Evolutionary conservation across 1,140 invertebrate species (phyloP).

Genomic region (Cephus cinctus): DNA sequence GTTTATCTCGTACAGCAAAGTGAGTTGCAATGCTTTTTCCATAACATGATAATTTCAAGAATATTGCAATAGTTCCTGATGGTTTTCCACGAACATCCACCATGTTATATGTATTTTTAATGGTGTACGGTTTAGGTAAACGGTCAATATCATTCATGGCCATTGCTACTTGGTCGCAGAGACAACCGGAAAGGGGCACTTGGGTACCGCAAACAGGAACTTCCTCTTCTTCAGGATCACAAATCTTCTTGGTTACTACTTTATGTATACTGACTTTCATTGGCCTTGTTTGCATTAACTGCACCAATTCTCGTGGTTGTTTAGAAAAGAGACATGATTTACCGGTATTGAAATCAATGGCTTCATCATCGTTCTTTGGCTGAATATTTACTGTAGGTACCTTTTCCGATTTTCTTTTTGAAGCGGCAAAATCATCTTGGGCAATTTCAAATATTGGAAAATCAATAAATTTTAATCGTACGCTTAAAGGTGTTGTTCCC

Average conservation of each 20-base stretch:
- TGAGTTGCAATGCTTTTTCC: constrained; percentile 29
- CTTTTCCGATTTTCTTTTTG: constrained; percentile 7
- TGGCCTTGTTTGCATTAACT: constrained; percentile 13
- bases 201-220: too few relatives aligned
- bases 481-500: constrained; percentile 8
- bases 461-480: constrained; percentile 21
- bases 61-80: constrained; percentile 26
- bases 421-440: constrained; percentile 18
- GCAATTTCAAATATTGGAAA: constrained; percentile 21
- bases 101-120: constrained; percentile 29
- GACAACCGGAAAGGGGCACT: too few relatives aligned
- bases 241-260: not conserved
- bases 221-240: not conserved
- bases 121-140: constrained; percentile 12
- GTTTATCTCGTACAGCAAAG: constrained; percentile 24
- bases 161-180: constrained; percentile 13
- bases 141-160: constrained; percentile 15
- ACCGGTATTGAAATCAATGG: constrained; percentile 18
- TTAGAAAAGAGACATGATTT: constrained; percentile 24
- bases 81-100: constrained; percentile 11
- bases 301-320: constrained; percentile 15
- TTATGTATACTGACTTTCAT: constrained; percentile 13
- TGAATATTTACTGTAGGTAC: not conserved
- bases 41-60: constrained; percentile 30
- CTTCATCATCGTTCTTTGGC: constrained; percentile 3